Base-by-base conservation (phyloP, 2,888 invertebrate species). In the Bombylius discolor region DNA sequence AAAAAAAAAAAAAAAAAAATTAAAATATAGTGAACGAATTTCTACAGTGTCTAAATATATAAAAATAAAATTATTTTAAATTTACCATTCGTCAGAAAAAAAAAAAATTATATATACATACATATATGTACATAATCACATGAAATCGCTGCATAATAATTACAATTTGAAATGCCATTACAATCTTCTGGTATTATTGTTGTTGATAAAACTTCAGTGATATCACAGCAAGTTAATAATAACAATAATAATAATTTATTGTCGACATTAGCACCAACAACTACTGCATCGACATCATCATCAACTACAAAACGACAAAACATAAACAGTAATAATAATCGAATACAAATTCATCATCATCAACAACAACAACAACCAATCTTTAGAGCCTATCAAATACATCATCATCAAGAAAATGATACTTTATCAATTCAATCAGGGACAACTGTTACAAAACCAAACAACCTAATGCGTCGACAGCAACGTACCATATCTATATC, bases 171-270 rank as follows among this genome's bases (percentile, higher is more conserved):
- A 60, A 67, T 69, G 67, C 68, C 68, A 63, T 64, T 68, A 62
- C 65, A 64, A 64, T 67, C 68, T 55, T 68, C 68, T 53, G 68
- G 68, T 61, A 67, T 68, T 63, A 67, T 69, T 64, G 68, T 68
- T 64, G 68, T 68, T 63, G 68, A 69, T 59, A 68, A 68, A 61
- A 62, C 63, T 60, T 62, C 64, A 56, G 58, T 60, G 59, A 56
- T 59, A 53, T 51, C 57, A 56, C 63, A 58, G 59, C 62, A 54
- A 58, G 23, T 23, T 60, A 59, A 59, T 61, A 60, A 59, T 63
- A 57, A 58, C 61, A 44, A 56, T 14, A 49, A 56, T 32, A 48
- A 52, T 44, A 48, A 52, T 12, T 23, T 23, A 42, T 42, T 42
- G 11, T 39, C 58, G 53, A 33, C 60, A 54, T 48, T 62, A 60